These are phyloP conservation scores for Ochotona princeps DNA, from an alignment of 2,113 vertebrate genomes.

Conservation along the genomic window DNA sequence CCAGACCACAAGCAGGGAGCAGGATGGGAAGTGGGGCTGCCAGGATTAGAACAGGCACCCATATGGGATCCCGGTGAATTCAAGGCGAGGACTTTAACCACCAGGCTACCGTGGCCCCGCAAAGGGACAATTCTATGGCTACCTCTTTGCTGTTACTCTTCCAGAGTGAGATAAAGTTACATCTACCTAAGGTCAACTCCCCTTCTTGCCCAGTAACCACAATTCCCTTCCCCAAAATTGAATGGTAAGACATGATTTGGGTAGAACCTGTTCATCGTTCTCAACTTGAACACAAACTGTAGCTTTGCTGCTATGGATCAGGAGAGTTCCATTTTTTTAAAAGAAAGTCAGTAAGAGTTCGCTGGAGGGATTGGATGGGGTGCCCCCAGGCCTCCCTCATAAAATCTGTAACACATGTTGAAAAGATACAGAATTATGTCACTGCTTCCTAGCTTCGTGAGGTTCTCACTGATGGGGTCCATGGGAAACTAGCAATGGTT, in stretches of 20 bases:
- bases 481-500: conserved; percentile 4
- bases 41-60: too few species aligned
- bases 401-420: conserved; percentile 52
- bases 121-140: conserved; percentile 53
- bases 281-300: background rate
- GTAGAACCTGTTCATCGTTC: background rate
- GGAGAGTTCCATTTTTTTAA: background rate
- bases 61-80: too few species aligned
- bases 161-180: conserved; percentile 23
- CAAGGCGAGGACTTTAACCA: too few species aligned
- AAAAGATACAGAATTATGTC: conserved; percentile 50
- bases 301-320: background rate
- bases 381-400: background rate
- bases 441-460: conserved; percentile 46
- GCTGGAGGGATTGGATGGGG: background rate
- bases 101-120: background rate
- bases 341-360: conserved; percentile 14
- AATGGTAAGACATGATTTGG: background rate
- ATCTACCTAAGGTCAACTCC: conserved; percentile 40
- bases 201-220: conserved; percentile 5
- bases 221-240: background rate
- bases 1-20: too few species aligned
- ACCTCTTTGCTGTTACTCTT: conserved; percentile 30
- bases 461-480: conserved; percentile 7
- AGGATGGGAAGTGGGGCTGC: too few species aligned